A percentile compares a stretch with the other conserved stretches of the same genome.
Evolutionary conservation across 2,888 invertebrate species (phyloP).

Genomic region (Cheiracanthium punctorium): DNA sequence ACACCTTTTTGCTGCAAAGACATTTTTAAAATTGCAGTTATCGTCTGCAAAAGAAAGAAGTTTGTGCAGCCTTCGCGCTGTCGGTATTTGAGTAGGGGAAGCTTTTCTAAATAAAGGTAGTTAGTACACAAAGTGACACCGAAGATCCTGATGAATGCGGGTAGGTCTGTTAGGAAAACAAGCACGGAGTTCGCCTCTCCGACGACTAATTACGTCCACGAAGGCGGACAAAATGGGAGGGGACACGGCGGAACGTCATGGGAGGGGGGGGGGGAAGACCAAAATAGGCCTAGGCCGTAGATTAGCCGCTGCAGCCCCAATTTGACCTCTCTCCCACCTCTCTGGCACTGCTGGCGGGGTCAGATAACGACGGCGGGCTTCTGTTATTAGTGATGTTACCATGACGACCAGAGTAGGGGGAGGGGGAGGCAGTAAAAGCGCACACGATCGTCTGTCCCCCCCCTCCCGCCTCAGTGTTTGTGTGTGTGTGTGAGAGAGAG

Average conservation of each 20-base stretch:
- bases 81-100: too few species aligned
- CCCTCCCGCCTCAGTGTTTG: too few species aligned
- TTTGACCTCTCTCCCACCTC: conserved; percentile 39
- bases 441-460: conserved; percentile 26
- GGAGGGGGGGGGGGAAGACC: neutral
- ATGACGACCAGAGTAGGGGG: conserved; percentile 47
- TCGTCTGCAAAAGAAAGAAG: too few species aligned
- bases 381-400: conserved; percentile 64
- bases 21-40: too few species aligned
- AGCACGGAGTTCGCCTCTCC: neutral
- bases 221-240: conserved; percentile 15
- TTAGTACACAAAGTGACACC: too few species aligned
- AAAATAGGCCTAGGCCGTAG: conserved; percentile 29
- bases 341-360: conserved; percentile 51
- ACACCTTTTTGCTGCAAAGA: too few species aligned
- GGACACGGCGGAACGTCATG: neutral
- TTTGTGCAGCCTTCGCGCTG: too few species aligned
- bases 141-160: neutral
- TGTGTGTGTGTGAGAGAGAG: neutral
- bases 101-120: too few species aligned
- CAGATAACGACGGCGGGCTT: conserved; percentile 60
- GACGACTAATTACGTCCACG: conserved; percentile 9
- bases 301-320: conserved; percentile 19
- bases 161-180: neutral
- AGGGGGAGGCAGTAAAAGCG: conserved; percentile 44